A percentile compares a stretch with the other conserved stretches of the same genome.
These are phyloP conservation scores for Percopsis transmontana DNA, from an alignment of 2,113 vertebrate genomes.

Conservation along the genomic window DNA sequence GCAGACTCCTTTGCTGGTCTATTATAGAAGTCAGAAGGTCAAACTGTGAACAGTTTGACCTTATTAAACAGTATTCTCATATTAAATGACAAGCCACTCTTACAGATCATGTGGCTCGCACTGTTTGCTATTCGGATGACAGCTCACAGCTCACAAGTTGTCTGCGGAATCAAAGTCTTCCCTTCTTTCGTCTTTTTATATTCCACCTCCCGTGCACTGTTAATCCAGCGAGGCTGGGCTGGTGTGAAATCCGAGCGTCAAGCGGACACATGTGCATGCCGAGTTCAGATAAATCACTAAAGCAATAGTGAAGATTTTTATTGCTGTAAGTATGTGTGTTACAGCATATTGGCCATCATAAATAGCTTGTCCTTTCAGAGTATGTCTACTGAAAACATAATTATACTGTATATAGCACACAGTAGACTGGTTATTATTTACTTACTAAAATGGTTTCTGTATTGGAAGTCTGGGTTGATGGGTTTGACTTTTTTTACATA, in stretches of 20 bases:
- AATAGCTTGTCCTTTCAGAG: neutral
- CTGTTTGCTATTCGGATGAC: conserved; percentile 49
- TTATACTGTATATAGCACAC: conserved; percentile 8
- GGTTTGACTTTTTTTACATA: conserved; percentile 5
- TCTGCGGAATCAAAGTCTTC: conserved; percentile 22
- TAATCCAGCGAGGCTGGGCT: conserved; percentile 29
- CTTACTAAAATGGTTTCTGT: neutral
- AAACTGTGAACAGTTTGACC: conserved; percentile 46
- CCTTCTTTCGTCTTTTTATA: conserved; percentile 21
- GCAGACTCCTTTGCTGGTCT: conserved; percentile 53
- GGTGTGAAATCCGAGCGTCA: conserved; percentile 20
- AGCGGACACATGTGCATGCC: conserved; percentile 8
- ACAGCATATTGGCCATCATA: conserved; percentile 9
- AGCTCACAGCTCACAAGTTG: conserved; percentile 21
- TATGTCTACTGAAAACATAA: conserved; percentile 14
- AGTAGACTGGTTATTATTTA: conserved; percentile 12
- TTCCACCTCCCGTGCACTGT: conserved; percentile 19
- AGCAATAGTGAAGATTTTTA: conserved; percentile 13
- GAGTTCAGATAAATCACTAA: conserved; percentile 5
- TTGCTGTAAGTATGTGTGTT: conserved; percentile 22
- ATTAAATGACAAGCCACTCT: conserved; percentile 51
- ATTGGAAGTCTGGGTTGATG: conserved; percentile 11
- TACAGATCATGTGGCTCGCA: conserved; percentile 12
- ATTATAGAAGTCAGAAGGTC: conserved; percentile 65
- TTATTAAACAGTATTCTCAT: conserved; percentile 63